Evolutionary conservation across 2,797 vertebrate genomes (phyloP).

Genomic region (Miichthys miiuy): DNA sequence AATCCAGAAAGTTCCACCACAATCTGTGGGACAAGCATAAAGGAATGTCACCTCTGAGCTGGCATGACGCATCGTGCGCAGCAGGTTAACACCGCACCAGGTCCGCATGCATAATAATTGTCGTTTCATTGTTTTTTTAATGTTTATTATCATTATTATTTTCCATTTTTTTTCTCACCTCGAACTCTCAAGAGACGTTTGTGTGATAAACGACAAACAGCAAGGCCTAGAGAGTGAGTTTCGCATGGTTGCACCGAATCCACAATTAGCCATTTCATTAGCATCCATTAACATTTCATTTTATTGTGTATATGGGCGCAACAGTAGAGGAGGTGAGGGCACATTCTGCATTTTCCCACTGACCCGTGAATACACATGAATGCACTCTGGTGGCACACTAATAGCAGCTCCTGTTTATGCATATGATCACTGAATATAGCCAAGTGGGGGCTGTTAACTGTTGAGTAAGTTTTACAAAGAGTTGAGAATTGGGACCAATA

Average conservation of each 20-base stretch:
- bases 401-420: conserved; percentile 65
- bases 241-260: conserved; percentile 79
- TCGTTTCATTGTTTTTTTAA: conserved; percentile 70
- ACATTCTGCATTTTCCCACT: conserved; percentile 71
- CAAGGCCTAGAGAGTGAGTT: conserved; percentile 71
- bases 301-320: conserved; percentile 78
- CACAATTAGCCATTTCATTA: conserved; percentile 87
- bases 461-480: conserved; percentile 38
- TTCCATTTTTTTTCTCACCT: conserved; percentile 1
- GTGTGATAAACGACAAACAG: conserved; percentile 76
- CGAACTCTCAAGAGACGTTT: conserved; percentile 69
- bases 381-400: conserved; percentile 58
- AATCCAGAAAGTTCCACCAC: conserved; percentile 56
- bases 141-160: conserved; percentile 66
- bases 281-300: conserved; percentile 86
- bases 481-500: background rate
- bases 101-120: conserved; percentile 64
- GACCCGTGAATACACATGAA: conserved; percentile 78
- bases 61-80: conserved; percentile 34
- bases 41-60: conserved; percentile 78
- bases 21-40: conserved; percentile 61
- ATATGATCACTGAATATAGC: conserved; percentile 51
- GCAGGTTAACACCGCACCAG: conserved; percentile 43
- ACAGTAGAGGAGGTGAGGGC: conserved; percentile 70
- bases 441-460: conserved; percentile 29